phyloP scores from a whole-genome alignment of 2,113 vertebrate genomes.

The Mirza zaza region DNA sequence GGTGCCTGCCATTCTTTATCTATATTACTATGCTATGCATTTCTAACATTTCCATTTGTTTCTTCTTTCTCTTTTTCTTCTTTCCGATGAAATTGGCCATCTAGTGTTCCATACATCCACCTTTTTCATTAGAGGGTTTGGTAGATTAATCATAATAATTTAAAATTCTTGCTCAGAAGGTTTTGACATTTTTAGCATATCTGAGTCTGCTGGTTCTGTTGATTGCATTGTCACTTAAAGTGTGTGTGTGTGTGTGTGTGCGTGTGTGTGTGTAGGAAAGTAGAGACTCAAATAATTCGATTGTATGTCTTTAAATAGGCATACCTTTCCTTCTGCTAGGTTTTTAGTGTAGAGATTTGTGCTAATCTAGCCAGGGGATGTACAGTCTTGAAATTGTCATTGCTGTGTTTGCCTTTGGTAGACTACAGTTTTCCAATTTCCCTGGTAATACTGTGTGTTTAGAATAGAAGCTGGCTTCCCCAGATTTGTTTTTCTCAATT shows the following conservation, averaged over 20 bases:
- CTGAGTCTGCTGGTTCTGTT: not conserved
- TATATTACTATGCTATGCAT: not conserved
- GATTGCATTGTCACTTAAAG: not conserved
- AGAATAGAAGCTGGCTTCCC: not conserved
- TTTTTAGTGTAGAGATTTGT: not conserved
- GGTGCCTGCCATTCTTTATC: not conserved
- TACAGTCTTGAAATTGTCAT: not conserved
- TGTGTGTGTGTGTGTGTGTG: not conserved
- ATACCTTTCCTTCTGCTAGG: not conserved
- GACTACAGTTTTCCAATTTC: not conserved
- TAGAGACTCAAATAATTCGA: not conserved
- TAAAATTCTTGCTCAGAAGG: not conserved
- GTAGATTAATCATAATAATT: not conserved
- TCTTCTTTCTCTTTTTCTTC: not conserved
- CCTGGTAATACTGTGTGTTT: not conserved
- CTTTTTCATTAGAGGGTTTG: not conserved
- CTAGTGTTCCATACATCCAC: not conserved
- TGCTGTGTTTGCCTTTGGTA: not conserved
- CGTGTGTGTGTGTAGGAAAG: not conserved
- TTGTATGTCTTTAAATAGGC: not conserved
- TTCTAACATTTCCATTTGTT: not conserved
- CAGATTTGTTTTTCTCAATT: not conserved
- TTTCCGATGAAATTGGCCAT: not conserved
- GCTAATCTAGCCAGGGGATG: not conserved
- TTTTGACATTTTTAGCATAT: not conserved